A percentile compares a stretch with the other conserved stretches of the same genome.
Evolutionary conservation across 2,113 vertebrate species (phyloP).

Genomic region (Aptenodytes forsteri): DNA sequence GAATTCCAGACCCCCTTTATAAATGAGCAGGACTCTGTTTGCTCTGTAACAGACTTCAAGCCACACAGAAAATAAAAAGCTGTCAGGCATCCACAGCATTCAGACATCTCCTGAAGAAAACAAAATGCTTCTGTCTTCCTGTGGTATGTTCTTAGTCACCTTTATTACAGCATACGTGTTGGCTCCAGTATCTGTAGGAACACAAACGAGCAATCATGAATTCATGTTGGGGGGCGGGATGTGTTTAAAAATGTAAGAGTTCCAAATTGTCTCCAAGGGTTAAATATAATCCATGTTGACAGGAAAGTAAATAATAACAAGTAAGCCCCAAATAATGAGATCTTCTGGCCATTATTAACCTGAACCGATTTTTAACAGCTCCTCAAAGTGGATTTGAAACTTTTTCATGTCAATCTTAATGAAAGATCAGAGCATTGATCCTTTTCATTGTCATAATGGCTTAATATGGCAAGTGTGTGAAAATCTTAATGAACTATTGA

Average conservation of each 20-base stretch:
- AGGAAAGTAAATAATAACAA: background rate
- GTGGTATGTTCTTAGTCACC: background rate
- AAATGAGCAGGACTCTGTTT: background rate
- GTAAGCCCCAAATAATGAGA: background rate
- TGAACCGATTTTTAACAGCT: background rate
- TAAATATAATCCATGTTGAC: background rate
- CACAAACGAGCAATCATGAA: background rate
- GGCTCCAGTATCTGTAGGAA: background rate
- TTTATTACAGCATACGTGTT: background rate
- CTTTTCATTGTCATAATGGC: background rate
- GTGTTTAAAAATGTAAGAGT: background rate
- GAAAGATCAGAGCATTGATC: background rate
- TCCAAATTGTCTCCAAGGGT: background rate
- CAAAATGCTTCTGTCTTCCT: background rate
- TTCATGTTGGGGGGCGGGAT: background rate
- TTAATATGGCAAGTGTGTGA: background rate
- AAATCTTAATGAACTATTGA: background rate
- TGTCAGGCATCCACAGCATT: background rate
- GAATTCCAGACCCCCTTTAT: background rate
- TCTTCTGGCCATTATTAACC: background rate
- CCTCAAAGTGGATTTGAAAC: background rate
- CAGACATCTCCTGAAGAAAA: background rate
- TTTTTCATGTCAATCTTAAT: background rate
- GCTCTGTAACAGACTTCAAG: background rate
- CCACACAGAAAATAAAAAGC: background rate